Base-by-base conservation (phyloP, 2,797 vertebrate species). In the Novumbra hubbsi region DNA sequence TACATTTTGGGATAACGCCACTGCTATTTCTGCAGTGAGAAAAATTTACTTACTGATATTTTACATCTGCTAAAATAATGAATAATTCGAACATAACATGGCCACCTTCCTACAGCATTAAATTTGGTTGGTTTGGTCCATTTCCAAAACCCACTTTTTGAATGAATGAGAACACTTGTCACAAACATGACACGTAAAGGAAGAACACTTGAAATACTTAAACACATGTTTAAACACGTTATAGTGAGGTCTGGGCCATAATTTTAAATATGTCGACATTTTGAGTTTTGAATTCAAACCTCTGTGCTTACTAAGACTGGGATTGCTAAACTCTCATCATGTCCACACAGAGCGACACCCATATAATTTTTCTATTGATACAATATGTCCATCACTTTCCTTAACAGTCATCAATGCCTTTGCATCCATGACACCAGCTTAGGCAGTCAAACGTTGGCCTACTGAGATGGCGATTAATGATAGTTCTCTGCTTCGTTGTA, bases 381-480 rank as follows among this genome's bases (percentile, higher is more conserved):
- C 32, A 55, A 70, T 27, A 63, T 3, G 28, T 14, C 62, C 62
- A 30, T 28, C 66, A 78, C 21, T 21, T 24, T 68, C 79, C 71
- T 52, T 0, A 68, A 76, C 45, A 16, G 17, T 66, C 63, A 48
- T 79, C 5, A 71, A 63, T 68, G 77, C 70, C 77, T 86, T 85
- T 74, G 73, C 49, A 17, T 19, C 34, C 27, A 57, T 55, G 45
- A 16, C 17, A 19, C 75, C 63, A 83, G 85, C 82, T 72, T 75
- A 81, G 68, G 48, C 27, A 63, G 60, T 72, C 78, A 84, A 78
- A 86, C 80, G 3, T 82, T 74, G 84, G 80, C 66, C 68, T 74
- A 64, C 73, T 77, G 79, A 77, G 81, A 73, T 14, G 49, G 73
- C 64, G 78, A 78, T 87, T 83, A 85, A 80, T 86, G 78, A 78